Base-by-base conservation (phyloP, 2,888 invertebrate species). In the Julus scandinavius region DNA sequence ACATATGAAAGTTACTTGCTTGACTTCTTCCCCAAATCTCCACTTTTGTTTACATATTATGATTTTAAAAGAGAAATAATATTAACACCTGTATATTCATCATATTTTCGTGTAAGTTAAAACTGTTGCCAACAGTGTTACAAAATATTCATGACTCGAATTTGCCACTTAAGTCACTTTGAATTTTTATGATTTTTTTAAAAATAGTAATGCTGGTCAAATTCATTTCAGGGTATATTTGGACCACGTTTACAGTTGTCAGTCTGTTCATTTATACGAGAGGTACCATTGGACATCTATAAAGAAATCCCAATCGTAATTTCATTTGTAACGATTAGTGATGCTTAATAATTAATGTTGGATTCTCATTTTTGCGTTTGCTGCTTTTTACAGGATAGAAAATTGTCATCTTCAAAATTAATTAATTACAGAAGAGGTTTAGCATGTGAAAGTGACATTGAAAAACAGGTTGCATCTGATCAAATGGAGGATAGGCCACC, bases 401-500 rank as follows among this genome's bases (percentile, higher is more conserved):
- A 17, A 40, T 84, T 84, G 1, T 7, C 45, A 4, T 6, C 17
- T 38, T 2, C 4, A 17, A 40, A 84, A 41, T 40, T 40, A 40
- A 38, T n/a, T 38, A 17, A 15, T 6, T 84, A 1, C 41, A 45
- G 38, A 45, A 40, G 4, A 84, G 40, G 40, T 4, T 40, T 9
- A 29, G n/a, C 17, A 17, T 84, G 84, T 84, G 17, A 41, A 13
- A 11, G 11, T 84, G 38, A 1, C 84, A 84, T 84, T 40, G 84
- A 45, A 84, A 45, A 38, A n/a, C 13, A 38, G 15, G 15, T 84
- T 4, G 45, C 2, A 40, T 84, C 40, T 15, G 40, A 38, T 84
- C 40, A 41, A 40, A 84, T 84, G 84, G 84, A 84, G 45, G 84
- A 84, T 84, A 84, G 84, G n/a, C 84, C 84, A 41, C 84, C 84